Base-by-base conservation (phyloP, 2,888 invertebrate genomes). In the Epistrophe grossulariae region DNA sequence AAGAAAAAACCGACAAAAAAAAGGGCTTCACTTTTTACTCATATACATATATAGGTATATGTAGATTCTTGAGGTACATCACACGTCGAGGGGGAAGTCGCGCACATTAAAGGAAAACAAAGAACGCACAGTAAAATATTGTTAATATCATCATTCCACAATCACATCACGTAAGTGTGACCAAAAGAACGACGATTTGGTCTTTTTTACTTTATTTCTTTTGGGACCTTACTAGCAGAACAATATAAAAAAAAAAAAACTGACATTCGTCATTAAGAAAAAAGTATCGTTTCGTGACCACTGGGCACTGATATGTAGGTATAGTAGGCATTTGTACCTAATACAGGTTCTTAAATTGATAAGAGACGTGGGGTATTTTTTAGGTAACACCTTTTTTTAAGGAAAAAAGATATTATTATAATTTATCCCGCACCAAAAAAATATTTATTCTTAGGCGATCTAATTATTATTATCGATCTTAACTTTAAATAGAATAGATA, bases 81-180 rank as follows among this genome's bases (percentile, higher is more conserved):
- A 74, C 50, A 59, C 15, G 0, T 40, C 24, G 57, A 40, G 24
- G 24, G 74, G 31, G 59, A 64, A 64, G 62, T 55, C 50, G 31
- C 59, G 48, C 40, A 78, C 66, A 73, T 74, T 78, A 70, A 57
- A 48, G 82, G 62, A 78, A 85, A 81, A 85, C 85, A 85, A 85
- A 82, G 82, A 85, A 38, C 76, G 45, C 28, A 31, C 43, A 43
- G 40, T 43, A 35, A 57, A 77, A 55, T 24, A 24, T 74, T 59
- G 40, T 66, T 71, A 40, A 35, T 24, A 24, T 17, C 45, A 74
- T 82, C 79, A 87, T 87, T 87, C 74, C 71, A 62, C 59, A 87
- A 77, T 35, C 87, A 72, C 55, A 43, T 78, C 87, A 87, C 87
- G 87, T 79, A 87, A 73, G 76, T 64, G 60, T 76, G 83, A 73